Conservation (phyloP, 1,140 invertebrate species). For the Pseudomyrmex pallidus region DNA sequence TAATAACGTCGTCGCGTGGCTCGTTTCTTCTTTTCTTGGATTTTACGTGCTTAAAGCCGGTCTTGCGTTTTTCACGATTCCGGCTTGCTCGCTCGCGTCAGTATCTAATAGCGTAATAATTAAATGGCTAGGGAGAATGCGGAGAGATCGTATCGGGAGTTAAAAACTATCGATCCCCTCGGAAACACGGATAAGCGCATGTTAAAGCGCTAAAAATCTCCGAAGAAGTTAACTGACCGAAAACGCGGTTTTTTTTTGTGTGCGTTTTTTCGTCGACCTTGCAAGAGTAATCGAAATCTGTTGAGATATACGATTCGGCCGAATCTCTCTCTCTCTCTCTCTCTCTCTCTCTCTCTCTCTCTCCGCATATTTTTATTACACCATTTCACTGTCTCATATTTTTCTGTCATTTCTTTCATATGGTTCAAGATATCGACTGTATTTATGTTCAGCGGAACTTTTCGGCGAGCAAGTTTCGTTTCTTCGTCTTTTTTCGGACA, state of each 20-base stretch:
- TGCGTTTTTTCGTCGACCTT: not conserved
- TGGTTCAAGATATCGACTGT: conserved; percentile 2
- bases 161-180: conserved; percentile 58
- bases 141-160: conserved; percentile 42
- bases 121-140: conserved; percentile 2
- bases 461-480: not conserved
- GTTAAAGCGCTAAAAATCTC: not conserved
- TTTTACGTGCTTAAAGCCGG: conserved; percentile 29
- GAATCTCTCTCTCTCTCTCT: too few relatives aligned
- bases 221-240: conserved; percentile 47
- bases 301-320: not conserved
- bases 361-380: not conserved
- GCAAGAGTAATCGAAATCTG: not conserved
- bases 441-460: conserved; percentile 24
- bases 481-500: not conserved
- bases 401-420: not conserved
- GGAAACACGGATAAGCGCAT: not conserved
- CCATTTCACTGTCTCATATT: not conserved
- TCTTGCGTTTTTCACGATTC: conserved; percentile 17
- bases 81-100: conserved; percentile 23
- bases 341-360: too few relatives aligned
- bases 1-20: conserved; percentile 34
- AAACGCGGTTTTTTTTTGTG: conserved; percentile 2
- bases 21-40: conserved; percentile 14
- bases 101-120: conserved; percentile 43